Conservation (phyloP, 1,140 invertebrate genomes). For the Drosophila melanica region DNA sequence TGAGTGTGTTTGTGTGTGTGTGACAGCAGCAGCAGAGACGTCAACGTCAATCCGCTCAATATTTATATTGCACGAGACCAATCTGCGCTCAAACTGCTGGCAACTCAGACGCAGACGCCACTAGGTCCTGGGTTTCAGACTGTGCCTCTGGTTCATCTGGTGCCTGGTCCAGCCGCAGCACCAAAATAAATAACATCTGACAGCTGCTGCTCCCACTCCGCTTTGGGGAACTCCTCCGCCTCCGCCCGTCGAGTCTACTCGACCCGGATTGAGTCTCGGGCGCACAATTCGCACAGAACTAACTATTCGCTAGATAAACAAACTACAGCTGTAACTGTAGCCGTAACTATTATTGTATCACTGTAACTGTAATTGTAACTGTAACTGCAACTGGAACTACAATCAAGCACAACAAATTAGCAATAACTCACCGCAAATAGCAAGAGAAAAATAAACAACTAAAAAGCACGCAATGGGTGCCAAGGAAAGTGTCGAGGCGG, state of each 20-base stretch:
- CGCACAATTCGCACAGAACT: constrained; percentile 21
- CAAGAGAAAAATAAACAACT: constrained; percentile 42
- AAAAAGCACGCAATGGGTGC: constrained; percentile 86
- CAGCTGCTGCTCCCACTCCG: constrained; percentile 50
- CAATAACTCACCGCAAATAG: constrained; percentile 62
- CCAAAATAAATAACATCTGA: constrained; percentile 83
- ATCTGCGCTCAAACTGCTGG: constrained; percentile 42
- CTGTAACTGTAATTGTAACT: constrained; percentile 18
- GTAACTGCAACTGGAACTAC: constrained; percentile 16
- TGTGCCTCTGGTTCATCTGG: constrained; percentile 19
- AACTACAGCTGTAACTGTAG: constrained; percentile 11
- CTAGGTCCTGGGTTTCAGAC: constrained; percentile 44
- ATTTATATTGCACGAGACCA: constrained; percentile 66
- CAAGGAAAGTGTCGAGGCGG: constrained; percentile 90
- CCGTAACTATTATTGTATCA: constrained; percentile 9
- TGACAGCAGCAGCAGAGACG: constrained; percentile 51
- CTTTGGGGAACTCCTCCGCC: not conserved
- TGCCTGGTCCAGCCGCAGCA: constrained; percentile 30
- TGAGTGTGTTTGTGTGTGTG: constrained; percentile 15
- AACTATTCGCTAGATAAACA: constrained; percentile 37
- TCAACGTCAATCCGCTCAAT: constrained; percentile 77
- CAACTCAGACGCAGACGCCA: constrained; percentile 63
- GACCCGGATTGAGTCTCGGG: constrained; percentile 6
- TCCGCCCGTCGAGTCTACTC: not conserved
- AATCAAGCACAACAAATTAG: constrained; percentile 41